These are phyloP conservation scores for Avahi laniger DNA, from an alignment of 2,797 vertebrate species.

Conservation along the genomic window DNA sequence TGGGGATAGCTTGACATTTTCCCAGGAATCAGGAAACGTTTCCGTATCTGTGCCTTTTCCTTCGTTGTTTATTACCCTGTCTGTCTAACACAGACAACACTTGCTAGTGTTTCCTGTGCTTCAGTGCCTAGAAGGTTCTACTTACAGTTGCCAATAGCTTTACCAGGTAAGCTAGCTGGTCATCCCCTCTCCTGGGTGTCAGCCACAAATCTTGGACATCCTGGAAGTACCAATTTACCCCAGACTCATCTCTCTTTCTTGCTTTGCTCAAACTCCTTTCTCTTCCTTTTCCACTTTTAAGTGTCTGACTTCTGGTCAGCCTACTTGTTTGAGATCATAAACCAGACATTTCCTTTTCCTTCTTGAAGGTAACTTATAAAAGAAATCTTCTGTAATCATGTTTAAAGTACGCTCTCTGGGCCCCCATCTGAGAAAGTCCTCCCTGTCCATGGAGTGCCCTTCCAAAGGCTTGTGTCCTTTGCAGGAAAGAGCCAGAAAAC, in stretches of 20 bases:
- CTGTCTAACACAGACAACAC: background rate
- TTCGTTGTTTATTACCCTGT: background rate
- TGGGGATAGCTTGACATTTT: background rate
- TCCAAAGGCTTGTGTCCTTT: constrained; percentile 30
- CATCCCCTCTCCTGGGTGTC: background rate
- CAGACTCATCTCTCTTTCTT: background rate
- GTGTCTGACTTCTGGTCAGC: background rate
- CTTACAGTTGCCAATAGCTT: background rate
- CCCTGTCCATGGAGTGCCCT: background rate
- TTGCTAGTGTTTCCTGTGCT: background rate
- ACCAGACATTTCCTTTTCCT: background rate
- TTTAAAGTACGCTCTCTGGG: background rate
- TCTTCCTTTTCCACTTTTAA: constrained; percentile 24
- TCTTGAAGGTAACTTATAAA: constrained; percentile 43
- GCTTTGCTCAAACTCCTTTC: background rate
- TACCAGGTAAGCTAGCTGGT: background rate
- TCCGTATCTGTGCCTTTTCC: background rate
- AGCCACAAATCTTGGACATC: background rate
- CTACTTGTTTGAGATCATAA: constrained; percentile 28
- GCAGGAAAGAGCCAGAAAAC: background rate
- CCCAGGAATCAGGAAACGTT: background rate
- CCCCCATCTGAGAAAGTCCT: background rate
- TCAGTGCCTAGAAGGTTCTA: background rate
- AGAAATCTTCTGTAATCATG: constrained; percentile 5
- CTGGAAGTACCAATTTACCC: background rate